Evolutionary conservation across 1,140 invertebrate species (phyloP).

Genomic region (Pachyrhynchus sulphureomaculatus): DNA sequence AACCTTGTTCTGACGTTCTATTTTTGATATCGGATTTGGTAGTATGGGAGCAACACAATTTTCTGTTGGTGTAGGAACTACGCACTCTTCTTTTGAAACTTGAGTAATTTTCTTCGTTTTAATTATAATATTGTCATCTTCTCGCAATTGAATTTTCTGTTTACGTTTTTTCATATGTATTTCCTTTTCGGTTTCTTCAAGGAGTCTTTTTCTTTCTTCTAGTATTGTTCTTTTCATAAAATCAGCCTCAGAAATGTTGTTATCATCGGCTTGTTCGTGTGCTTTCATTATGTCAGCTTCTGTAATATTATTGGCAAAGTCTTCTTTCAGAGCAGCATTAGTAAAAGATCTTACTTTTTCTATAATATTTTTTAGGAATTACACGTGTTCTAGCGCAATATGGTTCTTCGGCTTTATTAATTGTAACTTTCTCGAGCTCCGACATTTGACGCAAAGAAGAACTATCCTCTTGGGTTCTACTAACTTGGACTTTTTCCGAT

Average conservation of each 20-base stretch:
- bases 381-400: constrained; percentile 15
- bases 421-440: too few species aligned
- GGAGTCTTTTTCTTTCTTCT: neutral
- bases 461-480: too few species aligned
- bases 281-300: constrained; percentile 12
- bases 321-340: neutral
- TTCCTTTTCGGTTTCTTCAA: neutral
- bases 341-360: neutral
- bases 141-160: constrained; percentile 24
- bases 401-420: too few species aligned
- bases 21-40: too few species aligned
- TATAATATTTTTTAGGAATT: neutral
- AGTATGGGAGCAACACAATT: too few species aligned
- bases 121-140: constrained; percentile 10
- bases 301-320: constrained; percentile 20
- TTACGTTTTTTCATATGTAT: constrained; percentile 27
- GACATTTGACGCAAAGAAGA: too few species aligned
- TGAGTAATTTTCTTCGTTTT: too few species aligned
- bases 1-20: neutral
- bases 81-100: neutral
- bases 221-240: constrained; percentile 3
- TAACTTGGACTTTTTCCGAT: too few species aligned
- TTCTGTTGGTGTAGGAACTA: too few species aligned
- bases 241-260: neutral
- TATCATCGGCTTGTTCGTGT: neutral